Percentiles rank a stretch among this genome's conserved stretches.
These are phyloP conservation scores for Pandemis cinnamomeana DNA, from an alignment of 2,888 invertebrate genomes.

Conservation along the genomic window DNA sequence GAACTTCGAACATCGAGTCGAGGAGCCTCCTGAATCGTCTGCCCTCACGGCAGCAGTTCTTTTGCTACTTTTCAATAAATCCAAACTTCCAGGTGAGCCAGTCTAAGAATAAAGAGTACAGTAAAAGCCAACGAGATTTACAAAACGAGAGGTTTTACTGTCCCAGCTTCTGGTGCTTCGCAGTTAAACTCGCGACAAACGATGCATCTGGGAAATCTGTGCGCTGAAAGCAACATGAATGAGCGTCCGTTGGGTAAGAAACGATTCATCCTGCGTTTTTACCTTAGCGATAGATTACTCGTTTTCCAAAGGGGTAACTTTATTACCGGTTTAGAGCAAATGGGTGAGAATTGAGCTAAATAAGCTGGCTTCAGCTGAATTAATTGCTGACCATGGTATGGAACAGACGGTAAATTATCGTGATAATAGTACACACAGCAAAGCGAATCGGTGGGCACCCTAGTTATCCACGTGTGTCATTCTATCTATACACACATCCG, in stretches of 20 bases:
- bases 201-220: conserved; percentile 70
- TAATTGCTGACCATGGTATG: background rate
- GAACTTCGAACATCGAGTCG: too few relatives aligned
- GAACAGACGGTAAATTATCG: too few relatives aligned
- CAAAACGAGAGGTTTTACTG: conserved; percentile 56
- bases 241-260: conserved; percentile 34
- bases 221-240: conserved; percentile 47
- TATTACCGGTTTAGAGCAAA: conserved; percentile 8
- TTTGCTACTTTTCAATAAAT: background rate
- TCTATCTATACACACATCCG: too few relatives aligned
- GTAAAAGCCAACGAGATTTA: conserved; percentile 47
- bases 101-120: conserved; percentile 19
- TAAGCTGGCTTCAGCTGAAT: background rate
- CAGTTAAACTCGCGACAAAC: conserved; percentile 64
- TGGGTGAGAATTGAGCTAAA: conserved; percentile 5
- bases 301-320: conserved; percentile 13
- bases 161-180: conserved; percentile 58
- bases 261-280: conserved; percentile 36
- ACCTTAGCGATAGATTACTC: conserved; percentile 34
- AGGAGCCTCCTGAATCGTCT: too few relatives aligned
- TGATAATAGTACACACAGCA: too few relatives aligned
- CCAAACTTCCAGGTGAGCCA: background rate
- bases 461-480: too few relatives aligned
- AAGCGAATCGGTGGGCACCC: too few relatives aligned
- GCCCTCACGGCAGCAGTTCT: background rate